These are phyloP conservation scores for Hyaena hyaena DNA, from an alignment of 2,113 vertebrate species.

Conservation along the genomic window DNA sequence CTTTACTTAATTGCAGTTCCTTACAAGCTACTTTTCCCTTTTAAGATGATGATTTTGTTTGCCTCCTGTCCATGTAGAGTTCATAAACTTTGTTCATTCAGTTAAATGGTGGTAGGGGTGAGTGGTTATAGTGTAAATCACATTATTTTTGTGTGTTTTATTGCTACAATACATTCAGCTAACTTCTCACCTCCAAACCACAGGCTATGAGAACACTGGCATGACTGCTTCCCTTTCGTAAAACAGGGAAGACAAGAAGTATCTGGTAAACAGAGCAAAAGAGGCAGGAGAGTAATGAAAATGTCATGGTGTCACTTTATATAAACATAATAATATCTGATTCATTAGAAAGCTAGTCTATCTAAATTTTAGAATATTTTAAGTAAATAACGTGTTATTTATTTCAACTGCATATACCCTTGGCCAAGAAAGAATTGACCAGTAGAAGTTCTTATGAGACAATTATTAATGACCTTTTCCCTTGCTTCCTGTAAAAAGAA, in stretches of 20 bases:
- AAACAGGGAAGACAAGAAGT: not conserved
- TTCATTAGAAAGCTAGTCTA: not conserved
- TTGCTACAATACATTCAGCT: not conserved
- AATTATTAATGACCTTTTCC: not conserved
- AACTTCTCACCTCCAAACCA: not conserved
- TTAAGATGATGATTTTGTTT: not conserved
- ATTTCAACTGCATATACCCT: not conserved
- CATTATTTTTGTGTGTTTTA: not conserved
- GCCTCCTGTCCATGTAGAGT: not conserved
- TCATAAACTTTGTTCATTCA: not conserved
- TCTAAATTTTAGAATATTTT: conserved; percentile 8
- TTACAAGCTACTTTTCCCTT: not conserved
- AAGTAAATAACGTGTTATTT: not conserved
- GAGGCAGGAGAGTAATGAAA: not conserved
- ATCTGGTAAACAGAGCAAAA: not conserved
- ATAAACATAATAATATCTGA: not conserved
- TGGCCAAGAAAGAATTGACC: not conserved
- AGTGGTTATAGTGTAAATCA: not conserved
- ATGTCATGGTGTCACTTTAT: not conserved
- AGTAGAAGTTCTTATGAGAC: not conserved
- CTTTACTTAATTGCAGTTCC: not conserved
- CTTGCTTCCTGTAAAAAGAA: not conserved
- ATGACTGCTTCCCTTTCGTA: not conserved
- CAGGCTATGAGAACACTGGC: not conserved
- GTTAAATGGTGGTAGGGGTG: not conserved